Percentiles rank a stretch among this genome's conserved stretches.
Evolutionary conservation across 2,113 vertebrate species (phyloP).

Genomic region (Pomatorhinus ruficollis): DNA sequence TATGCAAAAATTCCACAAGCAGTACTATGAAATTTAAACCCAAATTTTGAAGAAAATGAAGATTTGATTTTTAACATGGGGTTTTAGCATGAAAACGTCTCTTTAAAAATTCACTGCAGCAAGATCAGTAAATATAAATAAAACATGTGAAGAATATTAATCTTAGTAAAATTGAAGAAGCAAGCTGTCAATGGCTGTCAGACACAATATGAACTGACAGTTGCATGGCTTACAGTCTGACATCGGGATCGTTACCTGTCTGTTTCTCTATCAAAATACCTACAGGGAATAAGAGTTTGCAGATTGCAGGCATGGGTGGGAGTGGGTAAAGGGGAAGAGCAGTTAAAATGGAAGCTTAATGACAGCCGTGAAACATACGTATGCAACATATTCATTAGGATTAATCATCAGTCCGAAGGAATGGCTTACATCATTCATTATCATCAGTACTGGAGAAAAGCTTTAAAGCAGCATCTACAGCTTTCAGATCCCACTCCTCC

Average conservation of each 20-base stretch:
- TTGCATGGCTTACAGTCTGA: conserved; percentile 57
- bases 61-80: not conserved
- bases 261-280: conserved; percentile 61
- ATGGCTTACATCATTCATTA: conserved; percentile 45
- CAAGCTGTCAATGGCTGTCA: conserved; percentile 66
- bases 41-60: not conserved
- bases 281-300: conserved; percentile 55
- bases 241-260: conserved; percentile 59
- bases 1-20: not conserved
- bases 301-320: conserved; percentile 51
- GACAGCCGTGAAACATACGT: conserved; percentile 44
- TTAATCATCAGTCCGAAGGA: conserved; percentile 54
- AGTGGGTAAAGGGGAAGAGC: conserved; percentile 11
- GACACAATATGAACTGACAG: conserved; percentile 63
- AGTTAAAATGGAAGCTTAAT: conserved; percentile 48
- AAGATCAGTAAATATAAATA: conserved; percentile 58
- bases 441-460: not conserved
- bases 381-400: conserved; percentile 53
- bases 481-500: conserved; percentile 4
- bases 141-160: conserved; percentile 61
- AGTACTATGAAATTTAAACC: not conserved
- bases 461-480: not conserved
- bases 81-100: not conserved
- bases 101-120: conserved; percentile 22
- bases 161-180: conserved; percentile 64